Percentiles rank a stretch among this genome's conserved stretches.
Conservation (phyloP, 2,888 invertebrate genomes). For the Caenorhabditis virilis region DNA sequence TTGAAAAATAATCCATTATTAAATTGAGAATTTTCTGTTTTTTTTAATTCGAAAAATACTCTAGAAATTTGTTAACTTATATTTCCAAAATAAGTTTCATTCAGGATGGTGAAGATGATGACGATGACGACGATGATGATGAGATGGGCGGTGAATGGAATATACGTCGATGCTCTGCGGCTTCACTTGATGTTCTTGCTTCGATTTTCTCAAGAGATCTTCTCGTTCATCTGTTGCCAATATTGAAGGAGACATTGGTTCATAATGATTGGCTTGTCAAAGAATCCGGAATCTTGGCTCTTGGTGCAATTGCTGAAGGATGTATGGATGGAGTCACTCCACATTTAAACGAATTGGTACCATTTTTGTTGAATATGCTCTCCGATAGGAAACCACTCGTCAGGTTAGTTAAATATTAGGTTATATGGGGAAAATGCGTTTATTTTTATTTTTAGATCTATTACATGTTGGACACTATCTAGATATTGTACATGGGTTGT, state of each 20-base stretch:
- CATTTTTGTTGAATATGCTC: slow-evolving; percentile 89
- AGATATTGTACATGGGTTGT: slow-evolving; percentile 99
- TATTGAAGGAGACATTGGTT: slow-evolving; percentile 92
- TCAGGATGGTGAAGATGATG: slow-evolving; percentile 67
- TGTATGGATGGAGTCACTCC: slow-evolving; percentile 95
- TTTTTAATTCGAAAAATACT: too few relatives aligned
- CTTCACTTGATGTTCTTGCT: slow-evolving; percentile 93
- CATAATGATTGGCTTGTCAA: slow-evolving; percentile 93
- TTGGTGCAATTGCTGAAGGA: slow-evolving; percentile 87
- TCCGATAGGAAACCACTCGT: slow-evolving; percentile 72
- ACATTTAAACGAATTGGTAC: slow-evolving; percentile 92
- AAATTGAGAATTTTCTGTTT: too few relatives aligned
- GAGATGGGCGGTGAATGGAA: slow-evolving; percentile 97
- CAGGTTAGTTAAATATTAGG: background rate
- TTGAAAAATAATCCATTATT: too few relatives aligned
- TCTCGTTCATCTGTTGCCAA: slow-evolving; percentile 89
- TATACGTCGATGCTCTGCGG: slow-evolving; percentile 93
- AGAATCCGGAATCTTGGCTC: slow-evolving; percentile 87
- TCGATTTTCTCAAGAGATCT: slow-evolving; percentile 95
- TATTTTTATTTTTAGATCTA: slow-evolving; percentile 76
- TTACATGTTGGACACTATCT: slow-evolving; percentile 98
- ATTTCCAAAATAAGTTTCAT: slow-evolving; percentile 1
- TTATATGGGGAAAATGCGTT: slow-evolving; percentile 87
- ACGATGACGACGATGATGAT: slow-evolving; percentile 76
- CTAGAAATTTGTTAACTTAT: too few relatives aligned